Base-by-base conservation (phyloP, 2,797 vertebrate species). In the Sebastes miniatus region DNA sequence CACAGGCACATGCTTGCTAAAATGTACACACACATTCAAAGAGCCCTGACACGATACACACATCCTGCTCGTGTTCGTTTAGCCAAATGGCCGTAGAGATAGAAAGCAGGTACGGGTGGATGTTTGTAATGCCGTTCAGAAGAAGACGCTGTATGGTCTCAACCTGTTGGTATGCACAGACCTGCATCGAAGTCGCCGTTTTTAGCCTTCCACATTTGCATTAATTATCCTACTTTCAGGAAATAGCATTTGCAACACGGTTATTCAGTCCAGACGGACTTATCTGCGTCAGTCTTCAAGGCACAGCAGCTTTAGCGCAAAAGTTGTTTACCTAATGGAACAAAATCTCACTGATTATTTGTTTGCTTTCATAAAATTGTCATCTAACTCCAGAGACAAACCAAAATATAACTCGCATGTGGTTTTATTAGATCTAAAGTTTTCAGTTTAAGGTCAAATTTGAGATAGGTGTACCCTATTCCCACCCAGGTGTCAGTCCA, bases 41-140 rank as follows among this genome's bases (percentile, higher is more conserved):
- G 67, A 57, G 71, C 62, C 54, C 81, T 79, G 82, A 92, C 90
- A 91, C 76, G 79, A 90, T 76, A 85, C 85, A 88, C 84, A 91
- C 91, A 93, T 93, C 89, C 90, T 90, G 88, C 82, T 89, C 84
- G 29, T 73, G 80, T 88, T 91, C 83, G 67, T 87, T 90, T 85
- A 86, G 83, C 43, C 2, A 83, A 93, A 90, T 71, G 66, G 63
- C 72, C 67, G 34, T 4, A 50, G 71, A 86, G 82, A 91, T 84
- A 90, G 78, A 93, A 90, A 83, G 77, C 92, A 95, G 91, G 88
- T 90, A 89, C 12, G 59, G 25, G 63, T 75, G 74, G 24, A 71
- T 66, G 84, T 81, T 77, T 86, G 76, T 84, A 50, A 80, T 78
- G 50, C 47, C 43, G 72, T 58, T 83, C 59, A 83, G 79, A 83